Conservation (phyloP, 1,140 invertebrate genomes). For the Harpegnathos saltator region DNA sequence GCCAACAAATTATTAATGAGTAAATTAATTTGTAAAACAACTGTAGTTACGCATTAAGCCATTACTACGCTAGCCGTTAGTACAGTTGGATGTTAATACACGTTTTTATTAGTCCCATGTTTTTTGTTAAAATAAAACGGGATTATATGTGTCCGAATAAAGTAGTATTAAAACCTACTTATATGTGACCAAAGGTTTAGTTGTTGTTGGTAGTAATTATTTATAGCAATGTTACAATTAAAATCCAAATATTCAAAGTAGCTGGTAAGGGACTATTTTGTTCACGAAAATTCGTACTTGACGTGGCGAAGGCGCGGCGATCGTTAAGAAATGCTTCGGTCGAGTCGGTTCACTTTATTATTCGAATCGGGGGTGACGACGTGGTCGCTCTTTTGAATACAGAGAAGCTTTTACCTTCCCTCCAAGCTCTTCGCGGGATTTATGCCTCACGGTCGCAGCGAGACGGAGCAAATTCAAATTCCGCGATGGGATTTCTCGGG, state of each 20-base stretch:
- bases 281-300: background rate
- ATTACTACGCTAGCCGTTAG: no score
- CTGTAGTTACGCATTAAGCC: background rate
- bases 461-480: slow-evolving; percentile 78
- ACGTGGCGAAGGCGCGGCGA: background rate
- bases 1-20: slow-evolving; percentile 1
- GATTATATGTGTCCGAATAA: background rate
- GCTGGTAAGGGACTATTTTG: no score
- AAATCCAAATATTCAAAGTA: no score
- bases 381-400: slow-evolving; percentile 57
- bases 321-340: slow-evolving; percentile 60
- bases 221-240: no score
- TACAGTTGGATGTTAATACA: background rate
- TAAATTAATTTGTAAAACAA: background rate
- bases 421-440: slow-evolving; percentile 49
- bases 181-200: no score
- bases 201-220: no score
- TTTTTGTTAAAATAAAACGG: slow-evolving; percentile 28
- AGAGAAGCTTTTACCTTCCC: slow-evolving; percentile 23
- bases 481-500: slow-evolving; percentile 65
- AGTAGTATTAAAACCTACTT: no score
- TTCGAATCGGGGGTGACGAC: slow-evolving; percentile 65
- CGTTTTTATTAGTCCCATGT: background rate
- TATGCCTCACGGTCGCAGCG: slow-evolving; percentile 19
- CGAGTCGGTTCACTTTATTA: slow-evolving; percentile 62